phyloP scores from a whole-genome alignment of 1,140 invertebrate species.

The Cotesia chilonis region DNA sequence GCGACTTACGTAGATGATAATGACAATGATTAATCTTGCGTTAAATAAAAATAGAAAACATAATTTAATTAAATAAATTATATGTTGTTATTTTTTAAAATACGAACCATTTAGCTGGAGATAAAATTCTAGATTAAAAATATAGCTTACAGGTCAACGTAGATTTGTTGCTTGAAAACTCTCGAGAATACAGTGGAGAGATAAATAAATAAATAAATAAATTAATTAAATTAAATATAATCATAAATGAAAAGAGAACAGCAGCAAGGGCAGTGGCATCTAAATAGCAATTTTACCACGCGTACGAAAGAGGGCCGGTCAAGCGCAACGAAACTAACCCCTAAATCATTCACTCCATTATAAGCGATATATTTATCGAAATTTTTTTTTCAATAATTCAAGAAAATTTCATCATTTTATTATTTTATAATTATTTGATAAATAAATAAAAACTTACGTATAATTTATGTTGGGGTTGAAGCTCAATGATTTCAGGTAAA shows the following conservation, averaged over 20 bases:
- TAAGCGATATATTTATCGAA: not conserved
- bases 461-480: not conserved
- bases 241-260: not conserved
- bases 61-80: no score
- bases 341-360: conserved; percentile 15
- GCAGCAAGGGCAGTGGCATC: not conserved
- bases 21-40: no score
- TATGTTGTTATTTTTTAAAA: no score
- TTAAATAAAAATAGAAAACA: no score
- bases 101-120: not conserved
- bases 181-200: not conserved
- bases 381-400: not conserved
- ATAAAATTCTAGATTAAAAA: no score
- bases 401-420: not conserved
- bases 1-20: no score
- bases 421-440: not conserved
- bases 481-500: conserved; percentile 43
- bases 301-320: conserved; percentile 45
- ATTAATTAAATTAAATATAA: not conserved
- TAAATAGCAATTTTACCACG: conserved; percentile 41
- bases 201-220: not conserved
- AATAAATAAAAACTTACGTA: conserved; percentile 10
- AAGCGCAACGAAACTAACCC: conserved; percentile 49
- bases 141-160: no score
- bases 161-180: no score